Evolutionary conservation across 2,797 vertebrate genomes (phyloP).

Genomic region (Phrynocephalus guinanensis): DNA sequence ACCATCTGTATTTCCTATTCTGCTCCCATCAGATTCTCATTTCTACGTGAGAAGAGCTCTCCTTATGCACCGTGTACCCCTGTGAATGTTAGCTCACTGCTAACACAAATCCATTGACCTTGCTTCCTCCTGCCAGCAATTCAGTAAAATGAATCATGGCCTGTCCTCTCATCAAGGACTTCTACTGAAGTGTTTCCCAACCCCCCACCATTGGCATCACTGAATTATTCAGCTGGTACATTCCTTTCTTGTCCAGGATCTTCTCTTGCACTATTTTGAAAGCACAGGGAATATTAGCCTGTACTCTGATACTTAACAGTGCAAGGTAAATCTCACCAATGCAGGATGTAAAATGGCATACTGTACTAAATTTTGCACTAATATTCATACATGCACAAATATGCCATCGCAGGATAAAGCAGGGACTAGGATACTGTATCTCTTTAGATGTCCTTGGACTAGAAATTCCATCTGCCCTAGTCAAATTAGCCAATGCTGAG

Average conservation of each 20-base stretch:
- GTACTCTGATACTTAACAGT: too few relatives aligned
- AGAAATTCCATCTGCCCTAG: background rate
- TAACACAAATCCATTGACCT: background rate
- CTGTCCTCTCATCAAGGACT: background rate
- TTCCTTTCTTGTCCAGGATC: background rate
- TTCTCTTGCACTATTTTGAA: background rate
- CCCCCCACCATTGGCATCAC: background rate
- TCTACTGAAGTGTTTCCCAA: background rate
- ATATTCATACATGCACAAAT: background rate
- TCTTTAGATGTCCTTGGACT: background rate
- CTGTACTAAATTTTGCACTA: background rate
- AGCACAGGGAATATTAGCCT: background rate
- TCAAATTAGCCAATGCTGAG: background rate
- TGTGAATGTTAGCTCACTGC: background rate
- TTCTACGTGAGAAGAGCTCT: background rate
- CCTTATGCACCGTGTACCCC: background rate
- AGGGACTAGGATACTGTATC: too few relatives aligned
- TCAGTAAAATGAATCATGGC: background rate
- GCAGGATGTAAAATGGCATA: background rate
- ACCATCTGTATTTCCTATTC: background rate
- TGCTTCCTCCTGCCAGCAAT: background rate
- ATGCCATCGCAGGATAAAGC: too few relatives aligned
- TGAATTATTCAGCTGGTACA: background rate
- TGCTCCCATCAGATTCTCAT: background rate
- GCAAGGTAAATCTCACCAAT: background rate